These are phyloP conservation scores for Pithys albifrons DNA, from an alignment of 2,113 vertebrate species.

Conservation along the genomic window DNA sequence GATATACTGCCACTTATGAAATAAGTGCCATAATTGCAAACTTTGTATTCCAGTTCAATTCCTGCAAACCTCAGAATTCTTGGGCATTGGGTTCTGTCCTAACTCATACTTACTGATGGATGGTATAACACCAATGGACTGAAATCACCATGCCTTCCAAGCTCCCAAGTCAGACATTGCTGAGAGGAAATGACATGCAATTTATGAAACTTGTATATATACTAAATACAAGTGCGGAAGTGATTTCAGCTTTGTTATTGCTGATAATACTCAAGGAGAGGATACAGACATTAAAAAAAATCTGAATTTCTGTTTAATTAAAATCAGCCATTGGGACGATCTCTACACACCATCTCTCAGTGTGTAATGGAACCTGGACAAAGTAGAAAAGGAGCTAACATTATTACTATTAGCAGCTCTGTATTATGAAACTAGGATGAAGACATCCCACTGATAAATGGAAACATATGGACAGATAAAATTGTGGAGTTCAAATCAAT, in stretches of 20 bases:
- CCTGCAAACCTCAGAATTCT: not conserved
- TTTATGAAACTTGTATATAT: constrained; percentile 25
- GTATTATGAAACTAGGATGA: not conserved
- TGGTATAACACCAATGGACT: not conserved
- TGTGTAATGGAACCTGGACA: not conserved
- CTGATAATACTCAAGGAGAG: not conserved
- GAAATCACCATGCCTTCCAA: not conserved
- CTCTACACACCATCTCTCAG: not conserved
- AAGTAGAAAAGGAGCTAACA: not conserved
- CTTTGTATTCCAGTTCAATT: not conserved
- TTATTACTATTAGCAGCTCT: not conserved
- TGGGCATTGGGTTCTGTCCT: not conserved
- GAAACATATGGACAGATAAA: not conserved
- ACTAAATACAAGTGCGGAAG: not conserved
- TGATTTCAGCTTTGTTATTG: constrained; percentile 20
- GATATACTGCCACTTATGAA: not conserved
- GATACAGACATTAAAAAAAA: not conserved
- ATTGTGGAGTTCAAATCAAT: not conserved
- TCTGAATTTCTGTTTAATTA: not conserved
- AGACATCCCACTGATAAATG: not conserved
- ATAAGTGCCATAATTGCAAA: not conserved
- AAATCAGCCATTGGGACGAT: not conserved
- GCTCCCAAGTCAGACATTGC: not conserved
- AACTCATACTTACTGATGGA: not conserved
- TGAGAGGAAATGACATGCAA: constrained; percentile 27